Evolutionary conservation across 2,888 invertebrate genomes (phyloP).

Genomic region (Phengaris arion): DNA sequence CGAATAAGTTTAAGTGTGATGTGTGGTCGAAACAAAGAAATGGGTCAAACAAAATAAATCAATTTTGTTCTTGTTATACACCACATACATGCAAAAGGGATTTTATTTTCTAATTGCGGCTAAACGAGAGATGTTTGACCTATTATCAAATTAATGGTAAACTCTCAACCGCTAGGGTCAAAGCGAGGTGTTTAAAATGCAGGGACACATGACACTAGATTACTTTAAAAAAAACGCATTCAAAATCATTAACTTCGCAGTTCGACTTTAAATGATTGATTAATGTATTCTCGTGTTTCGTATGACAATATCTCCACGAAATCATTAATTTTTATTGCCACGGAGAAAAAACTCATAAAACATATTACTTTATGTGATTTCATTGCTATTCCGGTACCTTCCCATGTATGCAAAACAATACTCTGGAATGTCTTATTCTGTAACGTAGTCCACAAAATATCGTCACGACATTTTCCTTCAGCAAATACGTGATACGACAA

Average conservation of each 20-base stretch:
- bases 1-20: no score
- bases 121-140: no score
- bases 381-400: conserved; percentile 31
- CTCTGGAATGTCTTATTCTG: conserved; percentile 32
- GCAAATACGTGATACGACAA: neutral
- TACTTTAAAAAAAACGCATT: neutral
- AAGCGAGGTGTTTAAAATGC: no score
- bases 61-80: no score
- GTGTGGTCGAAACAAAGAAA: no score
- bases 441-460: conserved; percentile 28
- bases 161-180: no score
- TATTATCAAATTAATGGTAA: no score
- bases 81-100: no score
- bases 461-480: conserved; percentile 13
- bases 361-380: conserved; percentile 30
- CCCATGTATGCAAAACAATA: conserved; percentile 32
- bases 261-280: neutral
- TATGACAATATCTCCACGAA: conserved; percentile 19
- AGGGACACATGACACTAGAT: no score
- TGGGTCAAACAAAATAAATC: no score
- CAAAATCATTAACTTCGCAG: neutral
- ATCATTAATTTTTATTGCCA: conserved; percentile 23
- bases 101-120: no score
- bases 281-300: conserved; percentile 14
- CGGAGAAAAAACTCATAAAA: conserved; percentile 29